Base-by-base conservation (phyloP, 2,888 invertebrate species). In the Philopedon plagiatum region DNA sequence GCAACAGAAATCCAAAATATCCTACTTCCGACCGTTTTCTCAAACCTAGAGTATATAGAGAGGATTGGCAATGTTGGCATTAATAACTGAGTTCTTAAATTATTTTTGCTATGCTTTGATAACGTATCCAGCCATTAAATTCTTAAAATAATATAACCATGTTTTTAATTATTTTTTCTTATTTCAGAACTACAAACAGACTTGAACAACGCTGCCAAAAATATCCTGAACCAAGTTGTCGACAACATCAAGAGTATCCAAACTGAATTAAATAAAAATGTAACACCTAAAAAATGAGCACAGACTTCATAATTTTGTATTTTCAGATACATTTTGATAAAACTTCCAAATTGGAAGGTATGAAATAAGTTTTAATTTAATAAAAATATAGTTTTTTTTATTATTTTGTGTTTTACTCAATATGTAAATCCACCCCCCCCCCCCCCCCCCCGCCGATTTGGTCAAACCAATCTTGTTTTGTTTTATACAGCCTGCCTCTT, bases 131-230 rank as follows among this genome's bases (percentile, higher is more conserved):
- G n/a, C n/a, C n/a, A n/a, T n/a, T n/a, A n/a, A n/a, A n/a, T n/a
- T n/a, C n/a, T n/a, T n/a, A n/a, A n/a, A n/a, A n/a, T n/a, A n/a
- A n/a, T n/a, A n/a, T n/a, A n/a, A n/a, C 19, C 9, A 4, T 37
- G n/a, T 37, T 37, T 11, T 13, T 37, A 11, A 37, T 41, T 41
- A 7, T 41, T 18, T 70, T 71, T 54, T 65, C 44, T 57, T 64
- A 19, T 77, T 77, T 21, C 78, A 81, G 81, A 81, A 75, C 69
- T 79, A 15, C 77, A 76, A 62, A 60, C 60, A 13, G 80, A 81
- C 13, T 44, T 81, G 34, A 75, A 76, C 56, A 77, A 78, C 19
- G 75, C 77, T 5, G 78, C 79, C 60, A 78, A 80, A 56, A 73
- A 29, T 21, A 71, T 81, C 15, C 60, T 81, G 62, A 77, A 81